Evolutionary conservation across 2,888 invertebrate genomes (phyloP), one percentile per base, ranked within the genome.

Genomic region (Ecdyonurus torrentis): DNA sequence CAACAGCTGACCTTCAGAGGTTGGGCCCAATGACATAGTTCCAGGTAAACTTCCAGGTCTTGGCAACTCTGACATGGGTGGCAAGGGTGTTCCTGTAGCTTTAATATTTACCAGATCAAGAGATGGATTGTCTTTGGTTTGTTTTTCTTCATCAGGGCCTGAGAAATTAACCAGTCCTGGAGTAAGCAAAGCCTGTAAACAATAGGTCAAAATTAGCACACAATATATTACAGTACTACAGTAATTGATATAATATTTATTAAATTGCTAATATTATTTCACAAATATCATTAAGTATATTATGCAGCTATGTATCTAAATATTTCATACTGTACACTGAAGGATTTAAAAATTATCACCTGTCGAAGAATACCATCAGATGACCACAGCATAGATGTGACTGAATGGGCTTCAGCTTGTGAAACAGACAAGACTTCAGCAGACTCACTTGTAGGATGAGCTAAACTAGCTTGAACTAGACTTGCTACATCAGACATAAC

Each of bases 311-410:
- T n/a, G n/a, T n/a, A n/a, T n/a, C n/a, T n/a, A n/a, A n/a, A n/a
- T n/a, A n/a, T n/a, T n/a, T n/a, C n/a, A n/a, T n/a, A n/a, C n/a
- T n/a, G n/a, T n/a, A n/a, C n/a, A n/a, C n/a, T n/a, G n/a, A n/a
- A n/a, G n/a, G n/a, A n/a, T n/a, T n/a, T n/a, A n/a, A n/a, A n/a
- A n/a, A n/a, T n/a, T 2, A 1, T 37, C 19, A 63, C 63, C 59
- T 63, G 63, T 15, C 63, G 59, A 7, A 63, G 50, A 7, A 63
- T 63, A 18, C 63, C 58, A 52, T 63, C 63, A 2, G 62, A 58
- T 18, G 63, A 24, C 59, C 59, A 63, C 5, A 63, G 19, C 63
- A 63, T 63, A 3, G 63, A 58, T 20, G 63, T 59, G 7, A 63
- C 63, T 5, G 63, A 58, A 19, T 59, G 58, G 23, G 63, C 24